Evolutionary conservation across 2,113 vertebrate genomes (phyloP), one percentile per base, ranked within the genome.

Genomic region (Odontophorus gujanensis): DNA sequence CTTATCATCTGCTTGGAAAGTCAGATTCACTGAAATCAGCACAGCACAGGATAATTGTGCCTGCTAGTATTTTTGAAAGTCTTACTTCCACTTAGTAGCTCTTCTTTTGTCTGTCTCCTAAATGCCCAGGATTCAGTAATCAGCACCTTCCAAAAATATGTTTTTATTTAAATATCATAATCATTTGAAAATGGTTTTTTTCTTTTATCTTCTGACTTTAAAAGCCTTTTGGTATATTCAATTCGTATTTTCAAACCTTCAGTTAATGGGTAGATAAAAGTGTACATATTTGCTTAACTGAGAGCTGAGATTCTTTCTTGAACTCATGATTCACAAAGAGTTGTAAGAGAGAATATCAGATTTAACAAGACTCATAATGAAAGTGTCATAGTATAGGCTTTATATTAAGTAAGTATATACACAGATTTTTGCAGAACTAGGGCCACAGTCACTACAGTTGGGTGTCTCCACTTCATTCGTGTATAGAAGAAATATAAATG

Each of bases 311-410:
- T 67, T 55, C 28, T 85, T 58, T 74, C 50, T n/a, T 58, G 42
- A 76, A 68, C 9, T 7, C 21, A 32, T 36, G 24, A 77, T 48
- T 79, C 28, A 76, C 21, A 59, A 80, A 79, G 13, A 76, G 20
- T 81, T 91, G 80, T n/a, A 80, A 71, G 18, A 68, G 28, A 57
- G 53, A 93, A 78, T 2, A 81, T 43, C 19, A 79, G 72, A 73
- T 45, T 73, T 11, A 55, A 22, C n/a, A 77, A 74, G 28, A 9
- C 8, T 69, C 13, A 25, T 59, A 66, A 48, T 21, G 11, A 93
- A 18, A 32, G 0, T 40, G 26, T 65, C n/a, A 78, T 9, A 4
- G 50, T 0, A 0, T 17, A 53, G 28, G 43, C 43, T 71, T 89
- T 66, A n/a, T 47, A 81, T 71, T 51, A 66, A 48, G 14, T 53